Percentiles rank a stretch among this genome's conserved stretches.
These are phyloP conservation scores for Gallinago solitaria DNA, from an alignment of 2,797 vertebrate genomes.

Conservation along the genomic window DNA sequence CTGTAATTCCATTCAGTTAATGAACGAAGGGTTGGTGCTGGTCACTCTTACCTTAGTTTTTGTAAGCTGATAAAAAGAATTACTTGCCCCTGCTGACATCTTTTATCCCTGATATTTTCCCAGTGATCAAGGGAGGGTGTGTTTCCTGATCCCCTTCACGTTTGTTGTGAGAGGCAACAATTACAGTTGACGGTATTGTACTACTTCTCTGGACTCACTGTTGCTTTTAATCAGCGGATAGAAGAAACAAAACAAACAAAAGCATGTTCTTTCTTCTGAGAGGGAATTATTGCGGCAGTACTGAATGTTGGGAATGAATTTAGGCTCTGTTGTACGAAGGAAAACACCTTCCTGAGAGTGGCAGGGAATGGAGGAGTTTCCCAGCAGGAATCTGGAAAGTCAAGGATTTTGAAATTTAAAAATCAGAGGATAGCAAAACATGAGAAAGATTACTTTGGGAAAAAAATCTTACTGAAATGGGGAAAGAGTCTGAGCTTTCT, in stretches of 20 bases:
- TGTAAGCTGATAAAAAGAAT: slow-evolving; percentile 21
- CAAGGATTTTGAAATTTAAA: neutral
- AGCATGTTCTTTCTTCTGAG: neutral
- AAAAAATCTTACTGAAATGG: neutral
- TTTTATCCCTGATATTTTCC: slow-evolving; percentile 5
- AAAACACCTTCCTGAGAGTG: neutral
- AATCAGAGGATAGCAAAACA: neutral
- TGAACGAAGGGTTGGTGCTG: neutral
- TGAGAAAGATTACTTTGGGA: neutral
- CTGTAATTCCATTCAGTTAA: slow-evolving; percentile 36
- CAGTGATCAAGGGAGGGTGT: slow-evolving; percentile 3
- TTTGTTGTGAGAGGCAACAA: slow-evolving; percentile 22
- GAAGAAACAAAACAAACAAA: neutral
- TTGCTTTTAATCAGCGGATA: neutral
- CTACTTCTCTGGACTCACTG: neutral
- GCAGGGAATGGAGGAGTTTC: neutral
- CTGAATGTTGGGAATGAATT: neutral
- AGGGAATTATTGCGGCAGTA: neutral
- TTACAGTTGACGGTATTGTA: neutral
- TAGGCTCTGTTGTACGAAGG: neutral
- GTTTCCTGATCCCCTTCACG: neutral
- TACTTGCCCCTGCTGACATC: neutral
- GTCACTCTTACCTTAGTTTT: neutral
- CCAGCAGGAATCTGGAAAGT: neutral
- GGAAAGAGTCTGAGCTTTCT: neutral